Evolutionary conservation across 2,113 vertebrate genomes (phyloP).

Genomic region (Crotalus helleri): DNA sequence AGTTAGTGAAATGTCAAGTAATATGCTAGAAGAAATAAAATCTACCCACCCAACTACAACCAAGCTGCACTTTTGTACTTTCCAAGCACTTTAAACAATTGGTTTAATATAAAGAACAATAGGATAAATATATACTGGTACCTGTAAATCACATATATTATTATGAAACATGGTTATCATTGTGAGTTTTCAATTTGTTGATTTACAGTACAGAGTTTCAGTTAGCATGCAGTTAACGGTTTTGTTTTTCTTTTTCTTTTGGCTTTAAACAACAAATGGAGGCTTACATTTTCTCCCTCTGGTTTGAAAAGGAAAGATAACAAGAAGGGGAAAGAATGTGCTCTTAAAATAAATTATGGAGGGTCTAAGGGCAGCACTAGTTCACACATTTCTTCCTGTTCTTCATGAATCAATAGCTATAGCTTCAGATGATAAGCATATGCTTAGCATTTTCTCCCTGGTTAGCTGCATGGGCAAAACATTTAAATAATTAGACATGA

Average conservation of each 20-base stretch:
- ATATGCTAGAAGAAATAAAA: neutral
- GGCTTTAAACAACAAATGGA: neutral
- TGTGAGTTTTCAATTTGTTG: conserved; percentile 12
- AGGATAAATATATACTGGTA: neutral
- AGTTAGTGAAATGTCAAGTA: neutral
- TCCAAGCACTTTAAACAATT: neutral
- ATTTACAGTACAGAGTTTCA: conserved; percentile 19
- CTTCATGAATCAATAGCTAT: neutral
- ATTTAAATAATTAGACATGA: neutral
- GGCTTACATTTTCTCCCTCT: neutral
- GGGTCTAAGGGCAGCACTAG: neutral
- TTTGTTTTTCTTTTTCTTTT: neutral
- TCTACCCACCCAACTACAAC: neutral
- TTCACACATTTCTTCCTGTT: neutral
- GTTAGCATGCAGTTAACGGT: neutral
- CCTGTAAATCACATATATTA: neutral
- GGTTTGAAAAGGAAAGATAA: neutral
- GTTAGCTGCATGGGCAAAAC: neutral
- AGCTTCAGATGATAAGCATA: neutral
- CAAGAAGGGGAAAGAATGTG: neutral
- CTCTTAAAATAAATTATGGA: neutral
- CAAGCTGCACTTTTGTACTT: neutral
- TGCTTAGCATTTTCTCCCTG: neutral
- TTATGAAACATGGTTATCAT: neutral
- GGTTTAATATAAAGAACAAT: neutral